phyloP scores from a whole-genome alignment of 2,113 vertebrate genomes.

The Peromyscus maniculatus region DNA sequence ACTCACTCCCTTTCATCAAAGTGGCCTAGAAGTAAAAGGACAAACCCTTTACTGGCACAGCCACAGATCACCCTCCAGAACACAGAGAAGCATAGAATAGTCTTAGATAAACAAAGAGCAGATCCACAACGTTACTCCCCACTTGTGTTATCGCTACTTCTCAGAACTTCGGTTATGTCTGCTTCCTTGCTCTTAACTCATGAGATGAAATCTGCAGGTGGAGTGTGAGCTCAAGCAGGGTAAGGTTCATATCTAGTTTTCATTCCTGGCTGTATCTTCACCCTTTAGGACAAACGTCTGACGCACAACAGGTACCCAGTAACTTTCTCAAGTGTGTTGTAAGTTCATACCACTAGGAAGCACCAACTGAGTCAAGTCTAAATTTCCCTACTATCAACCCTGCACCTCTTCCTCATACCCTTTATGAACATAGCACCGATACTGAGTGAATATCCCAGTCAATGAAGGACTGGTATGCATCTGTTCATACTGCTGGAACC shows the following conservation, averaged over 20 bases:
- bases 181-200: background rate
- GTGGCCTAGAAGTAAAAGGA: background rate
- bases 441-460: background rate
- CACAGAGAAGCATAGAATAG: background rate
- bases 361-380: background rate
- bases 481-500: fast-evolving
- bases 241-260: background rate
- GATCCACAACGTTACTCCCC: no score
- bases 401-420: background rate
- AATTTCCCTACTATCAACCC: background rate
- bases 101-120: background rate
- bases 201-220: background rate
- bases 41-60: background rate
- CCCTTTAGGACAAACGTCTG: background rate
- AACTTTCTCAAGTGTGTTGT: background rate
- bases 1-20: background rate
- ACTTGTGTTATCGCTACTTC: no score
- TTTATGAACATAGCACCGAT: background rate
- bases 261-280: background rate
- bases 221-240: background rate
- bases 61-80: background rate
- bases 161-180: no score
- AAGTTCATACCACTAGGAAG: background rate
- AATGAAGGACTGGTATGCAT: background rate
- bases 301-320: background rate